These are phyloP conservation scores for Grantiella picta DNA, from an alignment of 2,113 vertebrate genomes.

Conservation along the genomic window DNA sequence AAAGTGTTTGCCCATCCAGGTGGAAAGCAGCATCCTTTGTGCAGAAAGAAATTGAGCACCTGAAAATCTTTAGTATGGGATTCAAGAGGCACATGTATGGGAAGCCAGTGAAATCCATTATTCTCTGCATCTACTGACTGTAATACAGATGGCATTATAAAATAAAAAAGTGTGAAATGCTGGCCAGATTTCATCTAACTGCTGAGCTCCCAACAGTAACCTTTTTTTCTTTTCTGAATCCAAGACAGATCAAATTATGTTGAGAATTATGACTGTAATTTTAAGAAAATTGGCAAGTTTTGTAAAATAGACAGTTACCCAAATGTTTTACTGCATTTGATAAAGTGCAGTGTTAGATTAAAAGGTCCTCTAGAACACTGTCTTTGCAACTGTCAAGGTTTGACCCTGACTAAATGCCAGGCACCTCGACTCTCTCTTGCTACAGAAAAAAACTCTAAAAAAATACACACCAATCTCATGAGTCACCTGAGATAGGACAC, in stretches of 20 bases:
- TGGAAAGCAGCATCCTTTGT: neutral
- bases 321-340: neutral
- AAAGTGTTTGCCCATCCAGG: neutral
- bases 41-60: neutral
- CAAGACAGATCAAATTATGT: neutral
- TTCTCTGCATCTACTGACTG: neutral
- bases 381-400: too few species aligned
- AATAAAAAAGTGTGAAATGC: neutral
- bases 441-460: too few species aligned
- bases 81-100: neutral
- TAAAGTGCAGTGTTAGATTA: neutral
- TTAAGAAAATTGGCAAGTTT: neutral
- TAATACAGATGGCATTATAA: neutral
- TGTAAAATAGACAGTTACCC: neutral
- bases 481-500: too few species aligned
- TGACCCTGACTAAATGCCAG: too few species aligned
- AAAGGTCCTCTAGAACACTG: neutral
- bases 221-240: neutral
- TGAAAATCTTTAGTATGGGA: neutral
- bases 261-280: neutral
- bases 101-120: neutral
- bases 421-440: too few species aligned
- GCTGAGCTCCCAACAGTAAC: neutral
- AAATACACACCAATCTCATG: too few species aligned
- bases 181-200: neutral